A percentile compares a stretch with the other conserved stretches of the same genome.
Conservation (phyloP, 1,140 invertebrate species). For the Oedothorax gibbosus region DNA sequence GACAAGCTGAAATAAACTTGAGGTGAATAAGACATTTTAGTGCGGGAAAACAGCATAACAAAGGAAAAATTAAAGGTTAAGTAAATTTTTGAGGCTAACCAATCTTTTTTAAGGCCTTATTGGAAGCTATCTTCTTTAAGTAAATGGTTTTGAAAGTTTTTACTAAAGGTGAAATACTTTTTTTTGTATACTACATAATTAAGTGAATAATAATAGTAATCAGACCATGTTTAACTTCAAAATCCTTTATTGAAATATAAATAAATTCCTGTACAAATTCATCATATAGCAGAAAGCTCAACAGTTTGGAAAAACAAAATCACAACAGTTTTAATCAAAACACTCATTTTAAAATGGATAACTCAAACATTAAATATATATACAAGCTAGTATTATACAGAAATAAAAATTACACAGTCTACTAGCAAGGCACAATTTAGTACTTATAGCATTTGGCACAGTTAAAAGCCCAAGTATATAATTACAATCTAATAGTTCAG, state of each 20-base stretch:
- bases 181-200: background rate
- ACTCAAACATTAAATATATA: background rate
- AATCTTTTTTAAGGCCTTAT: too few species aligned
- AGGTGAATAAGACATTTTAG: too few species aligned
- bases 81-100: too few species aligned
- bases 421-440: conserved; percentile 35
- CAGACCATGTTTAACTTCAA: conserved; percentile 50
- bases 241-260: conserved; percentile 59
- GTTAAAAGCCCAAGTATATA: conserved; percentile 6
- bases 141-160: too few species aligned
- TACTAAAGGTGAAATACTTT: too few species aligned
- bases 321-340: conserved; percentile 28
- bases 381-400: conserved; percentile 25
- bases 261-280: conserved; percentile 59
- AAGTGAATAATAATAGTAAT: conserved; percentile 44
- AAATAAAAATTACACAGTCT: conserved; percentile 1
- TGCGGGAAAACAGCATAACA: too few species aligned
- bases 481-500: background rate
- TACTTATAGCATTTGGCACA: conserved; percentile 42
- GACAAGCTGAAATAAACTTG: too few species aligned
- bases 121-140: too few species aligned
- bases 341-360: background rate
- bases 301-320: conserved; percentile 36
- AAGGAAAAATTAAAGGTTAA: too few species aligned
- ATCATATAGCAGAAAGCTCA: conserved; percentile 30